Base-by-base conservation (phyloP, 2,113 vertebrate species). In the Rattus rattus region DNA sequence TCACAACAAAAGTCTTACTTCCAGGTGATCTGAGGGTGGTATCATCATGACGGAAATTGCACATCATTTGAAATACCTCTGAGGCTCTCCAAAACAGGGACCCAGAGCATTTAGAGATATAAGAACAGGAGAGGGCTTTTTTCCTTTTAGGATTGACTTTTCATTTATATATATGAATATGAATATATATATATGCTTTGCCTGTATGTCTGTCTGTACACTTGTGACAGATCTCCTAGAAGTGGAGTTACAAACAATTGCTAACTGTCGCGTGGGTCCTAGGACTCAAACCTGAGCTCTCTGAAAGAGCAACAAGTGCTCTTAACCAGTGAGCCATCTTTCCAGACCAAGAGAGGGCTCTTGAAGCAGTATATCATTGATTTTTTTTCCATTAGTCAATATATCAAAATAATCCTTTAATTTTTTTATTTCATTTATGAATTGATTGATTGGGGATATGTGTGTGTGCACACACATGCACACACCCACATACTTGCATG, bases 351-450 rank as follows among this genome's bases (percentile, higher is more conserved):
- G 56, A n/a, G 54, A 63, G 56, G n/a, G n/a, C 12, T 59, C 56
- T 28, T 39, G 36, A 28, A 88, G 61, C 76, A 69, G 0, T 9
- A 2, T 49, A 30, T 28, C 52, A 24, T 43, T 52, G 13, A 30
- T 14, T 43, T 86, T 43, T 43, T 43, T 59, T 19, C 52, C 56
- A 88, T 16, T 61, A 22, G n/a, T 84, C 49, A 76, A 17, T 36
- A 88, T 84, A 80, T 70, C 89, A 76, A 90, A 92, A 77, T 47
- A 67, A 70, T 72, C 43, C 80, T 92, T 47, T 77, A 26, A 61
- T 13, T 14, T n/a, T 30, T 24, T 83, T 83, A 61, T 61, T 83
- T 14, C 22, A 26, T 84, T 39, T 16, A 9, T 83, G 1, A 5
- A 24, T 79, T 7, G 11, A 28, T 49, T 49, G 22, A 43, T 9